phyloP scores from a whole-genome alignment of 2,113 vertebrate genomes.

The Pholis gunnellus region DNA sequence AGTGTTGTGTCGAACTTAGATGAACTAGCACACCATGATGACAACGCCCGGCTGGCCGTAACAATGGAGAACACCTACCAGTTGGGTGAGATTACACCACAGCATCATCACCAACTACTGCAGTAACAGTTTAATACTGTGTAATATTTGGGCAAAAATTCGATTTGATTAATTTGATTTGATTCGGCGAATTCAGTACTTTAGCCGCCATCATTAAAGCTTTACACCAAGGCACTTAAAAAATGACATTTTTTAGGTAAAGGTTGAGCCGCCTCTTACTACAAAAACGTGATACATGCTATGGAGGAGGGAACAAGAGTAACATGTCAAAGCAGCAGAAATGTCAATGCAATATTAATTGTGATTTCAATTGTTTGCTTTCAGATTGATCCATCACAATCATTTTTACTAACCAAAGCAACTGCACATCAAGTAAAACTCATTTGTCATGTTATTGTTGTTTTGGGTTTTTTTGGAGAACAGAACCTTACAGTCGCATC shows the following conservation, averaged over 20 bases:
- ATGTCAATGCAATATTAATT: not conserved
- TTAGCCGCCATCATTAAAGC: not conserved
- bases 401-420: not conserved
- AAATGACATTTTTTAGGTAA: not conserved
- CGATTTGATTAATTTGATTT: not conserved
- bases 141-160: not conserved
- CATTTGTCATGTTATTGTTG: not conserved
- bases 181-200: not conserved
- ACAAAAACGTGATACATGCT: not conserved
- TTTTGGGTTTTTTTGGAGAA: slow-evolving; percentile 17
- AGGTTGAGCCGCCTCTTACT: not conserved
- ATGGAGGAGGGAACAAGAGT: not conserved
- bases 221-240: not conserved
- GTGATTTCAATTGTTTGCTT: not conserved
- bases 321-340: not conserved
- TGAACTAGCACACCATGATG: slow-evolving; percentile 84
- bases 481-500: slow-evolving; percentile 86
- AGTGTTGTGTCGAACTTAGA: slow-evolving; percentile 84
- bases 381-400: not conserved
- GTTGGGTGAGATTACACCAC: slow-evolving; percentile 78
- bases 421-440: not conserved
- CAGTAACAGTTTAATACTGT: not conserved
- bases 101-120: not conserved
- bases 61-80: slow-evolving; percentile 89
- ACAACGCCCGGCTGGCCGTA: slow-evolving; percentile 62